Base-by-base conservation (phyloP, 2,888 invertebrate genomes). In the Amblyjoppa fuscipennis region DNA sequence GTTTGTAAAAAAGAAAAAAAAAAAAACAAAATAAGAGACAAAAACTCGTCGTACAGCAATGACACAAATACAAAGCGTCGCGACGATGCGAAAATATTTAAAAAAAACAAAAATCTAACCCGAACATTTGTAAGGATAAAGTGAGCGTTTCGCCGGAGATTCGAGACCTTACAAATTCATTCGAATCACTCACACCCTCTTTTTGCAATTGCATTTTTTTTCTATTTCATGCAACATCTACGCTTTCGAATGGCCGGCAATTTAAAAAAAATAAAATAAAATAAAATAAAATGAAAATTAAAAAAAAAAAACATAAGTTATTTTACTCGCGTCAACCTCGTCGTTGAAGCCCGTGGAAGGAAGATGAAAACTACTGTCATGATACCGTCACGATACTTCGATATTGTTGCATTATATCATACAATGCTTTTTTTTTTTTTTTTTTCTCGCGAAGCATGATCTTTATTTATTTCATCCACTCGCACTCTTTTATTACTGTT, bases 301-400 rank as follows among this genome's bases (percentile, higher is more conserved):
- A 11, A 41, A 41, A 34, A 5, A 38, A 41, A 11, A 41, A 41
- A 41, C 9, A 9, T 66, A 38, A 68, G 49, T 75, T 53, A 31
- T 61, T 28, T 71, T 71, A 16, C 25, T 71, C 51, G 49, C 61
- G 59, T 69, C 59, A 6, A 45, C 16, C 25, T 84, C 85, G 87
- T 77, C 83, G 84, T 56, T 88, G 89, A 87, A 87, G 80, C 84
- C 86, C 45, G 74, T 81, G 81, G 83, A 86, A 83, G 86, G 77
- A 86, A 81, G 69, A 74, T 81, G 85, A 74, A 86, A 86, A 85
- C 85, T 86, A 84, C 64, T 81, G 87, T 82, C 83, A 87, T 87
- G 84, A 88, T 90, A 90, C 88, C 90, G 71, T 71, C 31, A 5
- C 25, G 83, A 82, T 83, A 75, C 56, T 77, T 68, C 71, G 64